phyloP scores from a whole-genome alignment of 2,113 vertebrate genomes.

The Lucifuga dentata region DNA sequence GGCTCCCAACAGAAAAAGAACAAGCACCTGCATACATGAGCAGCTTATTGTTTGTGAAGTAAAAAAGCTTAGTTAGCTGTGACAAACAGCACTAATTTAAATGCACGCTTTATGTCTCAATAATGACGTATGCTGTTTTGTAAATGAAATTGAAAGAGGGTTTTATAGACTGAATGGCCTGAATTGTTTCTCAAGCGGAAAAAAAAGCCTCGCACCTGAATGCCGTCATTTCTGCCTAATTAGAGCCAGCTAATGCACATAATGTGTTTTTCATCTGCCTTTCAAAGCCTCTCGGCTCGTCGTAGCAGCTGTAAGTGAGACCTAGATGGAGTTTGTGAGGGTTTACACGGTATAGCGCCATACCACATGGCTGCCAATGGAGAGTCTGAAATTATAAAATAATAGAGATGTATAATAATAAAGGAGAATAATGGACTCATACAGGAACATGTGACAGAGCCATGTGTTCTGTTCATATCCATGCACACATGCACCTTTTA shows the following conservation, averaged over 20 bases:
- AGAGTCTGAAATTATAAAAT: no score
- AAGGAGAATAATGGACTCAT: no score
- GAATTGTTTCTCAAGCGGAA: constrained; percentile 31
- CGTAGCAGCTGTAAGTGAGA: constrained; percentile 14
- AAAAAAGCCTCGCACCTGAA: constrained; percentile 35
- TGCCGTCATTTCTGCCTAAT: constrained; percentile 42
- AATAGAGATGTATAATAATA: no score
- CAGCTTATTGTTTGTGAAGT: constrained; percentile 18
- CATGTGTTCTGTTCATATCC: not conserved
- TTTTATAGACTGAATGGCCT: constrained; percentile 42
- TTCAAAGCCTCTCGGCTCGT: constrained; percentile 9
- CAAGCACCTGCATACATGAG: constrained; percentile 27
- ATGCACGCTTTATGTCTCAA: constrained; percentile 35
- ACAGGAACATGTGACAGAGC: no score
- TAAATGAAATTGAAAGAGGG: constrained; percentile 34
- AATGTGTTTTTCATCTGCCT: constrained; percentile 46
- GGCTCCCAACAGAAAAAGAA: constrained; percentile 7
- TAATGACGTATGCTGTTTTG: constrained; percentile 35
- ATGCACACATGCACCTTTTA: not conserved
- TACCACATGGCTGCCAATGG: constrained; percentile 9
- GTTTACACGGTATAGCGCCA: not conserved
- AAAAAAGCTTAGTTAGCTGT: constrained; percentile 24
- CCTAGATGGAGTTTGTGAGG: constrained; percentile 18
- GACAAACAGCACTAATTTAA: constrained; percentile 49
- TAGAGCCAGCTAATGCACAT: constrained; percentile 37